These are phyloP conservation scores for Siniperca chuatsi DNA, from an alignment of 2,113 vertebrate species.

Conservation along the genomic window DNA sequence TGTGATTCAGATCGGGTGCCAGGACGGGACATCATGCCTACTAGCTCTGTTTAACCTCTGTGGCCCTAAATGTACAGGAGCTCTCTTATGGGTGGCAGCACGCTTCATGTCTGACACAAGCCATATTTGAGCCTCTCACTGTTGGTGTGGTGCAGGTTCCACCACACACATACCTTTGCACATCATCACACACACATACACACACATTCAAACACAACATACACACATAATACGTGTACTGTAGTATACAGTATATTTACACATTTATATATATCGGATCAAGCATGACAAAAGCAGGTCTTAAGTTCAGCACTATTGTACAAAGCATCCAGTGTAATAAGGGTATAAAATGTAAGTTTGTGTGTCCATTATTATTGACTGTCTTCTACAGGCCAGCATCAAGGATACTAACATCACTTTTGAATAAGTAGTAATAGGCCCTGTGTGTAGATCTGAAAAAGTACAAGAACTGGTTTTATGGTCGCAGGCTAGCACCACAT, in stretches of 20 bases:
- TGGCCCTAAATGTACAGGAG: conserved; percentile 72
- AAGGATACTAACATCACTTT: conserved; percentile 63
- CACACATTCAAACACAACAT: conserved; percentile 30
- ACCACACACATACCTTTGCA: conserved; percentile 73
- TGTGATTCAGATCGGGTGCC: conserved; percentile 52
- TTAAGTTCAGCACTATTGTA: conserved; percentile 86
- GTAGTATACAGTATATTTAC: conserved; percentile 74
- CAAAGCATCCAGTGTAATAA: conserved; percentile 83
- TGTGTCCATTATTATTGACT: conserved; percentile 70
- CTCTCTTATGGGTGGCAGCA: conserved; percentile 75
- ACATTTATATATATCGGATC: conserved; percentile 77
- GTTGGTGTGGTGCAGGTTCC: conserved; percentile 84
- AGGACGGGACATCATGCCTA: conserved; percentile 48
- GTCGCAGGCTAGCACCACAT: neutral
- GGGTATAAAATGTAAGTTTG: conserved; percentile 77
- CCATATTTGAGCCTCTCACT: conserved; percentile 80
- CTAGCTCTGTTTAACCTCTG: conserved; percentile 53
- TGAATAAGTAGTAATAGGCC: conserved; percentile 36
- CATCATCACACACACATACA: conserved; percentile 47
- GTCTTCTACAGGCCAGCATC: conserved; percentile 68
- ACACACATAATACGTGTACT: conserved; percentile 55
- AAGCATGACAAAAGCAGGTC: conserved; percentile 85
- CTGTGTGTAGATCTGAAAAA: conserved; percentile 49
- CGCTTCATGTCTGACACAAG: conserved; percentile 73
- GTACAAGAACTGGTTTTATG: conserved; percentile 13